Base-by-base conservation (phyloP, 2,113 vertebrate species). In the Cyprinodon variegatus region DNA sequence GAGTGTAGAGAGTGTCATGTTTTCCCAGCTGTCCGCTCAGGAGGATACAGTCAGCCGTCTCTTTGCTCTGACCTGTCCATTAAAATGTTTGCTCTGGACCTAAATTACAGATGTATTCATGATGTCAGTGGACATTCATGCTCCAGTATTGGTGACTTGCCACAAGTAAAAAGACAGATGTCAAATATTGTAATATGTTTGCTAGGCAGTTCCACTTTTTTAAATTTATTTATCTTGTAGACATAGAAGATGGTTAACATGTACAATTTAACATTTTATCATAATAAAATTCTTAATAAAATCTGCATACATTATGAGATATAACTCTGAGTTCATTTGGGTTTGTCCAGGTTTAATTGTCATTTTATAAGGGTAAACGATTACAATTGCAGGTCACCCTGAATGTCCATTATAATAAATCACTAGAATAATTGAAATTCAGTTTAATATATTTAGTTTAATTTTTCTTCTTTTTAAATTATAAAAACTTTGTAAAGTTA, bases 11-110 rank as follows among this genome's bases (percentile, higher is more conserved):
- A 64, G 11, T 7, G 43, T 11, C 50, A 57, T 91, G 86, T 90
- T 90, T 89, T 91, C 78, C 89, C 85, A 91, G 90, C 90, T 93
- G 90, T 82, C 73, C 61, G 11, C 75, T 83, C 73, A 50, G 61
- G 74, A 70, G 81, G 82, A 84, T 41, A 61, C 83, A 79, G 61
- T 78, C 80, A 63, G 63, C 57, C 40, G 14, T 86, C 71, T 74
- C 36, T 73, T 78, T 73, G 70, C 53, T 13, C 84, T 79, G 60
- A 68, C 82, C 78, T 63, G 75, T 86, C 78, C 71, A 74, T 70
- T 62, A 38, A 62, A 38, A 80, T 72, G 70, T 91, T 86, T 65
- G 57, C 67, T 20, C n/a, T 59, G 77, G 75, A 72, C 84, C 72
- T 77, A 73, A 79, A 87, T 78, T 89, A 76, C 79, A 83, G 86